Conservation (phyloP, 2,113 vertebrate genomes). For the Halichoeres trimaculatus region DNA sequence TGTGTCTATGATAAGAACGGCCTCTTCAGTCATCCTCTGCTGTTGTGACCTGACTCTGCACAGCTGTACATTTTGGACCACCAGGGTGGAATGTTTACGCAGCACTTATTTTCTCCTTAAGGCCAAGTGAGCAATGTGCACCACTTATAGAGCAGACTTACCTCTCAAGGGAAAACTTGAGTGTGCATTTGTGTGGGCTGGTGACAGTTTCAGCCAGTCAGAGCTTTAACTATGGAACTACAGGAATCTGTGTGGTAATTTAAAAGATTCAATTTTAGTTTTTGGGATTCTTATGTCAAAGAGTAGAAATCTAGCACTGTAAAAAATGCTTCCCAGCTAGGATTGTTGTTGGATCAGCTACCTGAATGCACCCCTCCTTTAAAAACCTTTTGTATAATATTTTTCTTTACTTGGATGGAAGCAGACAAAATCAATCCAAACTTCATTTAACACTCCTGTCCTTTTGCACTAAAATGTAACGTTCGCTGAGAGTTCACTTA, state of each 20-base stretch:
- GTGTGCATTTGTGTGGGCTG: conserved; percentile 2
- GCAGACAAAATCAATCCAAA: not conserved
- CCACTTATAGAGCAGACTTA: conserved; percentile 3
- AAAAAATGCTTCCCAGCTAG: too few relatives aligned
- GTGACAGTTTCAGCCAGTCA: not conserved
- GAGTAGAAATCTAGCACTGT: too few relatives aligned
- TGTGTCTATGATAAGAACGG: conserved; percentile 20
- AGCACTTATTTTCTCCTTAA: conserved; percentile 16
- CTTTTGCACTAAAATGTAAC: not conserved
- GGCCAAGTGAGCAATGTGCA: too few relatives aligned
- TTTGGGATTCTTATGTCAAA: too few relatives aligned
- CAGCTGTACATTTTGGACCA: conserved; percentile 46
- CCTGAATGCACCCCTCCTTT: too few relatives aligned
- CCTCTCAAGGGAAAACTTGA: conserved; percentile 11
- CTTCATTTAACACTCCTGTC: not conserved
- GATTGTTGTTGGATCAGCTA: too few relatives aligned
- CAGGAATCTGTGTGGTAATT: not conserved
- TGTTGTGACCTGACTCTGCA: conserved; percentile 33
- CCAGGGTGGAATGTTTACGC: conserved; percentile 29
- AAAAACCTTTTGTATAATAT: not conserved
- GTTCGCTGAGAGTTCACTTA: not conserved
- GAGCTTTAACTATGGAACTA: not conserved
- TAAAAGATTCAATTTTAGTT: too few relatives aligned
- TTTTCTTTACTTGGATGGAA: not conserved
- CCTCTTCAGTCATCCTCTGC: conserved; percentile 17